These are phyloP conservation scores for Anas platyrhynchos DNA, from an alignment of 2,113 vertebrate genomes.

Conservation along the genomic window DNA sequence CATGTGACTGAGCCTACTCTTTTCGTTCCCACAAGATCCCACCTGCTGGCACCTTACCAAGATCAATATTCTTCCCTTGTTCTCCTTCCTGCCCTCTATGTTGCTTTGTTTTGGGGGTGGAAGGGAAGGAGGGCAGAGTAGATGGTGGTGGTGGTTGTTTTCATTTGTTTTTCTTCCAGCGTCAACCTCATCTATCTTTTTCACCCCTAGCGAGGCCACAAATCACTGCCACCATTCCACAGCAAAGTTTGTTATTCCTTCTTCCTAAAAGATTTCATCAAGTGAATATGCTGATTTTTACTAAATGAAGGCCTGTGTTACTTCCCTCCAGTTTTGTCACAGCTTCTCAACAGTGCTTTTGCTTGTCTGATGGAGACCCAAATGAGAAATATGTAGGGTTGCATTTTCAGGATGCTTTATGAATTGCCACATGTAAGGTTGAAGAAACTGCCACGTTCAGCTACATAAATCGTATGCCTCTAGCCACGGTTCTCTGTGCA, in stretches of 20 bases:
- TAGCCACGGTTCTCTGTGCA: neutral
- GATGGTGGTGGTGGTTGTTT: neutral
- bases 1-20: neutral
- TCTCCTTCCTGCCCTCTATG: neutral
- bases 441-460: neutral
- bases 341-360: neutral
- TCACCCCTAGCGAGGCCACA: neutral
- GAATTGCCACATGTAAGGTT: neutral
- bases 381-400: neutral
- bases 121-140: neutral
- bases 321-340: neutral
- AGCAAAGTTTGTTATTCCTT: neutral
- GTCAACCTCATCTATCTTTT: neutral
- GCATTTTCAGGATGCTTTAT: neutral
- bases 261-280: neutral
- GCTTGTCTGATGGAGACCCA: neutral
- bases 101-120: neutral
- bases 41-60: neutral
- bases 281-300: neutral
- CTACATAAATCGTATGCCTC: neutral
- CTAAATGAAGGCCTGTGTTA: neutral
- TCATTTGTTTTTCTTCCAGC: neutral
- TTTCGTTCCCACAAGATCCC: neutral
- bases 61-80: neutral
- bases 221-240: conserved; percentile 10